Conservation (phyloP, 2,888 invertebrate genomes). For the Acanthosepion pharaonis region DNA sequence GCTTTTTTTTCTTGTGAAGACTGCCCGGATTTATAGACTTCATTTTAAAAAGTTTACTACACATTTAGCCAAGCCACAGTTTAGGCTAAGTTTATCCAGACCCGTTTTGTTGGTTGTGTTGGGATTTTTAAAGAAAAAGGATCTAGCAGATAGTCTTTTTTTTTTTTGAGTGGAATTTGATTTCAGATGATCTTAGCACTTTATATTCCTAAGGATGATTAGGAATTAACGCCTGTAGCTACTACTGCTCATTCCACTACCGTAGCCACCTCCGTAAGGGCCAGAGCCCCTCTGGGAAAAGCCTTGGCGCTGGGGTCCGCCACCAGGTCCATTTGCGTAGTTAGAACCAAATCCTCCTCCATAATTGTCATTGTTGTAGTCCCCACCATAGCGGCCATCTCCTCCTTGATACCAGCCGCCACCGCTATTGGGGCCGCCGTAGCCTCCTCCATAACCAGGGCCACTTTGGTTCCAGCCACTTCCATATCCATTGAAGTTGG, state of each 20-base stretch:
- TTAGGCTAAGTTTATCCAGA: neutral
- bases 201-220: neutral
- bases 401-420: conserved; percentile 35
- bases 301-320: neutral
- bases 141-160: neutral
- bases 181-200: neutral
- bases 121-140: neutral
- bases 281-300: neutral
- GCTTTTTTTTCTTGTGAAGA: neutral
- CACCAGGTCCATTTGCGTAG: conserved; percentile 1
- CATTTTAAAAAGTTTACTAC: neutral
- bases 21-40: conserved; percentile 1
- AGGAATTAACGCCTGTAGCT: conserved; percentile 43
- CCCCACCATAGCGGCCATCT: conserved; percentile 34
- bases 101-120: conserved; percentile 37
- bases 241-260: neutral
- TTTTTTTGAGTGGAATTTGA: neutral
- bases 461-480: neutral
- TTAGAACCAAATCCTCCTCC: neutral
- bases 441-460: neutral
- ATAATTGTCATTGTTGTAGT: neutral
- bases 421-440: neutral
- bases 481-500: neutral
- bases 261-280: neutral
- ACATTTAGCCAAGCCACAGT: neutral